phyloP scores from a whole-genome alignment of 2,797 vertebrate species.

The Pseudomugil tenellus region DNA sequence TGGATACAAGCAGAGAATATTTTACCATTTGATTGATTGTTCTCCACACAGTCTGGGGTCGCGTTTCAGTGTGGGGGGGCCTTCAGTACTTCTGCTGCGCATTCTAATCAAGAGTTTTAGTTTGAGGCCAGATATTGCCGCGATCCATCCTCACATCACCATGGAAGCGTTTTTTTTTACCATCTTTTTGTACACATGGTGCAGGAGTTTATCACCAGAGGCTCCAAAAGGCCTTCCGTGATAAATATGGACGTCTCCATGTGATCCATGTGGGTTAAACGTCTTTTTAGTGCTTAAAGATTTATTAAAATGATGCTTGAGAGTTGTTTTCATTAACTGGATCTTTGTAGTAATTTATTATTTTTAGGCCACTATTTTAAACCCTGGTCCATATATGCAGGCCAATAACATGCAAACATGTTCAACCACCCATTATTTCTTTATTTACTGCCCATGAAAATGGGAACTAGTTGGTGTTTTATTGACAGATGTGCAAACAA shows the following conservation, averaged over 20 bases:
- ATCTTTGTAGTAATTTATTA: neutral
- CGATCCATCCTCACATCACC: neutral
- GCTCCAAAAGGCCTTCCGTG: constrained; percentile 1
- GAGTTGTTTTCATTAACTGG: too few relatives aligned
- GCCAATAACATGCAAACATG: neutral
- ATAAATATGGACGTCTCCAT: neutral
- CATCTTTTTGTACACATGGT: constrained; percentile 27
- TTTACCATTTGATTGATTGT: constrained; percentile 25
- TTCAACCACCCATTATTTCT: neutral
- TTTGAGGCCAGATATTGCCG: constrained; percentile 15
- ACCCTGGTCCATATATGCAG: neutral
- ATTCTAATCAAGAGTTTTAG: constrained; percentile 49
- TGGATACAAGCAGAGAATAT: neutral
- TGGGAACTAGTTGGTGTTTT: neutral
- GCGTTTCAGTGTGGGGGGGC: constrained; percentile 30
- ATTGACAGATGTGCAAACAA: neutral
- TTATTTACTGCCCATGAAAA: neutral
- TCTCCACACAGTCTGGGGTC: constrained; percentile 13
- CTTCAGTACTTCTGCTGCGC: constrained; percentile 40
- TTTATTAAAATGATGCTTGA: neutral
- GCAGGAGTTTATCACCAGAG: constrained; percentile 4
- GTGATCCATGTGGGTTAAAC: too few relatives aligned
- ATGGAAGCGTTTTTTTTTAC: neutral
- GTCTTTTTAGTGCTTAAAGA: neutral
- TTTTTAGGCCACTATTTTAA: neutral